Percentiles rank a stretch among this genome's conserved stretches.
phyloP scores from a whole-genome alignment of 2,888 invertebrate genomes.

The Mayetiola destructor region DNA sequence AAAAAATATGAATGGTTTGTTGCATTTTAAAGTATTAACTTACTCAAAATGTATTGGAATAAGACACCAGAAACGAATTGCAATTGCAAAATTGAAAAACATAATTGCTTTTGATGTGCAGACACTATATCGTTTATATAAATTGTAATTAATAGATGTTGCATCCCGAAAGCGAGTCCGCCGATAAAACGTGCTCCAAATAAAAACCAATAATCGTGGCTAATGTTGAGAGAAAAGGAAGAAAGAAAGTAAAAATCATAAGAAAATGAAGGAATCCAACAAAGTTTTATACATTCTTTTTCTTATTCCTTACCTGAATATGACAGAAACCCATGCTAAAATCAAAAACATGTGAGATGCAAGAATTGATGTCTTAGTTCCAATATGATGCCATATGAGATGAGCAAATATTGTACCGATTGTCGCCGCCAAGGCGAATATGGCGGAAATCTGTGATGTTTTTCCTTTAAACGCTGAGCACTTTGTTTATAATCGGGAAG shows the following conservation, averaged over 20 bases:
- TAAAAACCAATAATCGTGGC: background rate
- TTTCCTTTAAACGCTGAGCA: too few species aligned
- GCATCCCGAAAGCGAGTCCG: conserved; percentile 17
- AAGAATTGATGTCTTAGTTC: conserved; percentile 6
- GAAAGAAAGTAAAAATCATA: background rate
- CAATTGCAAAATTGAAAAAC: conserved; percentile 1
- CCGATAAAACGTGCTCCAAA: conserved; percentile 5
- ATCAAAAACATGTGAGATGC: background rate
- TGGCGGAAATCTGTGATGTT: too few species aligned
- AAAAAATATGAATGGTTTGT: background rate
- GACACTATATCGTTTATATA: conserved; percentile 18
- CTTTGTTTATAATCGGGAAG: too few species aligned
- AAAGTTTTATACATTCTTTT: background rate
- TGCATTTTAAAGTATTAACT: background rate
- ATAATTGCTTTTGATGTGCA: conserved; percentile 8
- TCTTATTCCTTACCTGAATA: background rate
- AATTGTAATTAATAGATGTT: conserved; percentile 18
- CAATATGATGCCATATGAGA: conserved; percentile 6
- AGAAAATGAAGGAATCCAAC: background rate
- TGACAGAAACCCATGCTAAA: conserved; percentile 3
- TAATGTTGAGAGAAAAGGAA: background rate
- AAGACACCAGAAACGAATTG: conserved; percentile 12
- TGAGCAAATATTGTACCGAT: conserved; percentile 5
- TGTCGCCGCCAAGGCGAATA: conserved; percentile 6
- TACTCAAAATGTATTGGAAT: conserved; percentile 2